Conservation (phyloP, 30 jellyfish, hydroid and myxozoan species). For the Catostylus mosaicus region DNA sequence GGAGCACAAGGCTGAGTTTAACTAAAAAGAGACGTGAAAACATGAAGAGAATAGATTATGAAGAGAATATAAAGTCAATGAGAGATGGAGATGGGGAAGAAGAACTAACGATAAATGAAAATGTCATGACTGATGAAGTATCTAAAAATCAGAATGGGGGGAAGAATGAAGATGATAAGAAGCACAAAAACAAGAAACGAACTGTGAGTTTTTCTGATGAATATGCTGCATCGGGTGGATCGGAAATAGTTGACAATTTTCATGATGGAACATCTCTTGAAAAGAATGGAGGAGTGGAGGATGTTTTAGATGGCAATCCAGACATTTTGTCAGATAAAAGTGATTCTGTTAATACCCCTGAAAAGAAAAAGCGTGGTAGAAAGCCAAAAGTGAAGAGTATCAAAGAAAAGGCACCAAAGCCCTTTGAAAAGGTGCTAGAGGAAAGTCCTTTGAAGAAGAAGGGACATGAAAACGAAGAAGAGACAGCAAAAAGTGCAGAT, state of each 20-base stretch:
- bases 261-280: background rate
- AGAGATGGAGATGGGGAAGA: background rate
- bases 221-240: background rate
- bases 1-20: constrained; percentile 16
- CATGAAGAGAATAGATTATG: constrained; percentile 15
- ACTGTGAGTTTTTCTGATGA: background rate
- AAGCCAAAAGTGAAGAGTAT: background rate
- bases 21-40: constrained; percentile 42
- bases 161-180: background rate
- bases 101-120: background rate
- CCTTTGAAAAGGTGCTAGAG: background rate
- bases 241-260: background rate
- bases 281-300: background rate
- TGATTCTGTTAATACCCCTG: background rate
- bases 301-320: background rate
- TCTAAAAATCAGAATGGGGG: background rate
- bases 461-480: background rate
- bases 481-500: background rate
- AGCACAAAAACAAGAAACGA: background rate
- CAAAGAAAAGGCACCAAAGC: background rate
- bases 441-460: background rate
- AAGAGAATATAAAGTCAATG: background rate
- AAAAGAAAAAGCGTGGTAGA: constrained; percentile 19
- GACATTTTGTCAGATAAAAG: background rate
- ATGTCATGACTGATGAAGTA: background rate